Evolutionary conservation across 2,888 invertebrate genomes (phyloP), one percentile per base, ranked within the genome.

Genomic region (Ceraclea dissimilis): DNA sequence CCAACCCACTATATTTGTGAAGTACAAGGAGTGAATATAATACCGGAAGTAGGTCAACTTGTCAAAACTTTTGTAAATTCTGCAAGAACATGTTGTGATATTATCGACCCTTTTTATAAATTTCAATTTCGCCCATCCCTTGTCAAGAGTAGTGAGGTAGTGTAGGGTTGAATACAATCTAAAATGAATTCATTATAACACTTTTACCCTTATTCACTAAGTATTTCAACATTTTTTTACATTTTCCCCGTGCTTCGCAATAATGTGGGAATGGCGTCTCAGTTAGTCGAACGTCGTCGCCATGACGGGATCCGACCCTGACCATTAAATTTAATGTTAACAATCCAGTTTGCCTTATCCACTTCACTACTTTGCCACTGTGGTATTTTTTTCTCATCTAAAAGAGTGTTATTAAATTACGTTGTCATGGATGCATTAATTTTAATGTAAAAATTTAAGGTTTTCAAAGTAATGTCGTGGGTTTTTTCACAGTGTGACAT

Each of bases 321-420:
- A 21, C 49, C 51, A 57, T 57, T 57, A 57, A 53, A 53, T 53
- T 50, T 49, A 57, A 57, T 57, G 50, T 44, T 50, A 46, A 57
- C 57, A 53, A 50, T 57, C 53, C 21, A 22, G 54, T 39, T 33
- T 44, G 6, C 49, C 26, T 46, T 46, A 19, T 46, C 20, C 46
- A 46, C 46, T 46, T 18, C 8, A 46, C 46, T 46, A 18, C 46
- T 18, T 5, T 2, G 19, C 13, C 8, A 16, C 16, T 16, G 39
- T 39, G 4, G 39, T 39, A 26, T 26, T 39, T 4, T 39, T 39
- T 39, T 39, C 13, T 39, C 39, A 2, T 39, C 13, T 8, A 39
- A n/a, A n/a, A 5, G 4, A 39, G 10, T 26, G 26, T 13, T 16
- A 39, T 39, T 13, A 39, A n/a, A n/a, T 39, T 39, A 39, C 13